phyloP scores from a whole-genome alignment of 2,888 invertebrate species.

The Drosophila algonquin region DNA sequence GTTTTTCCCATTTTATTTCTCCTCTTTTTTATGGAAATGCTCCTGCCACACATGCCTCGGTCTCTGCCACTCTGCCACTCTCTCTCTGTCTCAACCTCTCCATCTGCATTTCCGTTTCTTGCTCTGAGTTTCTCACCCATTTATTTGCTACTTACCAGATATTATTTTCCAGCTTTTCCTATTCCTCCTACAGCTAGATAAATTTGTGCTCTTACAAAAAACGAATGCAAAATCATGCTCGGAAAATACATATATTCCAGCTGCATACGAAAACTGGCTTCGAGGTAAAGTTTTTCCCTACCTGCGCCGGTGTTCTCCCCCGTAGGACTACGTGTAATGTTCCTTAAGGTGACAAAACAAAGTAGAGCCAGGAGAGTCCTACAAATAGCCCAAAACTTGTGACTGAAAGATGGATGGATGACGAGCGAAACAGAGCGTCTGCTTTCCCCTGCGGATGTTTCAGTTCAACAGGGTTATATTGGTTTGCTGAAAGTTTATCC shows the following conservation, averaged over 20 bases:
- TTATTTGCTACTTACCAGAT: slow-evolving; percentile 49
- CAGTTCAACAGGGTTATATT: too few relatives aligned
- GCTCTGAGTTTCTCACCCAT: slow-evolving; percentile 27
- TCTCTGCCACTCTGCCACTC: not conserved
- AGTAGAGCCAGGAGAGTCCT: slow-evolving; percentile 23
- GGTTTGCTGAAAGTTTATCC: not conserved
- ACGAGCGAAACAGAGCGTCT: not conserved
- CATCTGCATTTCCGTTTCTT: slow-evolving; percentile 2
- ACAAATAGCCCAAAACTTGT: slow-evolving; percentile 28
- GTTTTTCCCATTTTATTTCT: slow-evolving; percentile 23
- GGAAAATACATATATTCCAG: slow-evolving; percentile 12
- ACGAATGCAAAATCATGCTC: slow-evolving; percentile 32
- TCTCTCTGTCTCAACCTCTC: not conserved
- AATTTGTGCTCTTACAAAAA: slow-evolving; percentile 35
- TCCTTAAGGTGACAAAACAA: slow-evolving; percentile 35
- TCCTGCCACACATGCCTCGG: slow-evolving; percentile 6
- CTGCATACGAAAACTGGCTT: slow-evolving; percentile 28
- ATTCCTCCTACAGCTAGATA: slow-evolving; percentile 30
- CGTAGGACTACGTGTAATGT: slow-evolving; percentile 3
- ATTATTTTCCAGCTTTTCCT: slow-evolving; percentile 22
- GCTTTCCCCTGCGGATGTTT: too few relatives aligned
- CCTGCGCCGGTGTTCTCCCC: not conserved
- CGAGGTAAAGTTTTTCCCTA: slow-evolving; percentile 19
- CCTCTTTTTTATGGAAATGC: slow-evolving; percentile 34
- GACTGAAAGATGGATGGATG: slow-evolving; percentile 6